Conservation (phyloP, 2,113 vertebrate genomes). For the Alethe castanea region DNA sequence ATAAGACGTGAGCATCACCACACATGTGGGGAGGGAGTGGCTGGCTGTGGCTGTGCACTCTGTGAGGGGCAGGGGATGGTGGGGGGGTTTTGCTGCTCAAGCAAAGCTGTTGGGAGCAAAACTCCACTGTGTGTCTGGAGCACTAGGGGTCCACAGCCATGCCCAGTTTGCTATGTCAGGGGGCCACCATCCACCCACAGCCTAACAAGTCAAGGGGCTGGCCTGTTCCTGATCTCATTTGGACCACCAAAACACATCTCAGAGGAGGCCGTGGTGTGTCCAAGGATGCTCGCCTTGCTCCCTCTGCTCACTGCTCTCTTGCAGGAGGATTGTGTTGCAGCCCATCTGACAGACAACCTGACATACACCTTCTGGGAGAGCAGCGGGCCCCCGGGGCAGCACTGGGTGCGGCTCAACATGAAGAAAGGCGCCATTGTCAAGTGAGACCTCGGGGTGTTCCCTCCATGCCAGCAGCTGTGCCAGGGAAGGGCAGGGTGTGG, state of each 20-base stretch:
- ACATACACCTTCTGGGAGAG: slow-evolving; percentile 93
- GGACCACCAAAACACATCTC: neutral
- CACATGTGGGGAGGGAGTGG: neutral
- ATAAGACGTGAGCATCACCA: accelerated
- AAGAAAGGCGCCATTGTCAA: slow-evolving; percentile 90
- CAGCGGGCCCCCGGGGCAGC: slow-evolving; percentile 84
- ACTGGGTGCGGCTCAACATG: slow-evolving; percentile 98
- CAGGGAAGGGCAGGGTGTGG: neutral
- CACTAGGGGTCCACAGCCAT: neutral
- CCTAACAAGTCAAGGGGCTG: neutral
- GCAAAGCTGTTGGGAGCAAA: neutral
- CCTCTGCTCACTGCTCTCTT: neutral
- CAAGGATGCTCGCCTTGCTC: neutral
- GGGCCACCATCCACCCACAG: neutral
- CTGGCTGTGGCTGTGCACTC: accelerated
- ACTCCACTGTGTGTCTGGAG: neutral
- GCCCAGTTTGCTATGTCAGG: neutral
- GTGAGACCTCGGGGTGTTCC: slow-evolving; percentile 69
- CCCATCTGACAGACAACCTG: slow-evolving; percentile 85
- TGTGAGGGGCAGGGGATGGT: accelerated
- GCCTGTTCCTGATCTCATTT: neutral
- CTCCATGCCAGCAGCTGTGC: neutral
- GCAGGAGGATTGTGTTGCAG: slow-evolving; percentile 83
- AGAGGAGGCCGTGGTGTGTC: accelerated
- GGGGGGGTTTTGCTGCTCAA: neutral